phyloP scores from a whole-genome alignment of 2,113 vertebrate genomes.

The Zootoca vivipara region DNA sequence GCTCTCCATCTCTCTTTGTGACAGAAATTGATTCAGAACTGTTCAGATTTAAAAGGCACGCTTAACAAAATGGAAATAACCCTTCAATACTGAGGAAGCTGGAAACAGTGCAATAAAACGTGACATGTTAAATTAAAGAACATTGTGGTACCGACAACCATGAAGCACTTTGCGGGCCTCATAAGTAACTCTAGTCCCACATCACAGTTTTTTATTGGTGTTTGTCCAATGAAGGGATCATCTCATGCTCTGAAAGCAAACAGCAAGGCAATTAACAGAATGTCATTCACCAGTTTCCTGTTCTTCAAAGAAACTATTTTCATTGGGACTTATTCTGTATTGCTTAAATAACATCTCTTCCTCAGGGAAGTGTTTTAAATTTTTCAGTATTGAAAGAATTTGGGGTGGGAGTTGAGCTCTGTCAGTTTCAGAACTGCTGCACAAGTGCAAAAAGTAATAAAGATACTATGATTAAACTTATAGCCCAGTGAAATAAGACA shows the following conservation, averaged over 20 bases:
- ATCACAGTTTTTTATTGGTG: too few relatives aligned
- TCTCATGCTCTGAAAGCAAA: not conserved
- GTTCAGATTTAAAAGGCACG: slow-evolving; percentile 41
- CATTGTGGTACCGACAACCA: slow-evolving; percentile 40
- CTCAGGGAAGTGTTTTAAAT: not conserved
- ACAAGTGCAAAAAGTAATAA: not conserved
- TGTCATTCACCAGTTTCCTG: not conserved
- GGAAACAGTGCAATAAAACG: slow-evolving; percentile 53
- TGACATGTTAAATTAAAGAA: slow-evolving; percentile 58
- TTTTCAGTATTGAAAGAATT: not conserved
- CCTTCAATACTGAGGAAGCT: slow-evolving; percentile 43
- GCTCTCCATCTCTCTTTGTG: slow-evolving; percentile 38
- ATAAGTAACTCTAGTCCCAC: slow-evolving; percentile 17
- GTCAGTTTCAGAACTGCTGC: not conserved
- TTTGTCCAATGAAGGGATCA: not conserved
- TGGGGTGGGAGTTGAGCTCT: not conserved
- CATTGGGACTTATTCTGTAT: not conserved
- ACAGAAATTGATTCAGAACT: slow-evolving; percentile 45
- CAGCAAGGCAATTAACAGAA: not conserved
- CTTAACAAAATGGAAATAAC: slow-evolving; percentile 56
- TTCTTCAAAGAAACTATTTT: slow-evolving; percentile 16
- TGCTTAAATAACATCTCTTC: not conserved
- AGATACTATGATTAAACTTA: not conserved
- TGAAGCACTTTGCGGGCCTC: slow-evolving; percentile 33
- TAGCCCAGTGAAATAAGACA: not conserved